These are phyloP conservation scores for Diachasmimorpha longicaudata DNA, from an alignment of 1,140 invertebrate genomes.

Conservation along the genomic window DNA sequence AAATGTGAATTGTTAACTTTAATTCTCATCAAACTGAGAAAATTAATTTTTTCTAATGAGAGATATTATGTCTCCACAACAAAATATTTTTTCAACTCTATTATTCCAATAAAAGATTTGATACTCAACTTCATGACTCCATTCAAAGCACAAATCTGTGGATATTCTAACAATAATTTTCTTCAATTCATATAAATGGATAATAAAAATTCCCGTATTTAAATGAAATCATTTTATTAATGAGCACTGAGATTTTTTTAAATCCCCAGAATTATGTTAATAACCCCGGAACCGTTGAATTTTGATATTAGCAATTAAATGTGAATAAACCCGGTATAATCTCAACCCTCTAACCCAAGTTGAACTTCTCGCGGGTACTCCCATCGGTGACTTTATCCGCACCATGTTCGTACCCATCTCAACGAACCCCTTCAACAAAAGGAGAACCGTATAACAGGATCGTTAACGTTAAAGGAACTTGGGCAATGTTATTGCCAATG, in stretches of 20 bases:
- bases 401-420: neutral
- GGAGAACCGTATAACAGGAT: slow-evolving; percentile 56
- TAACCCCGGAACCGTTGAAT: neutral
- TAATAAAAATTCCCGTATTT: too few relatives aligned
- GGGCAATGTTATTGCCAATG: slow-evolving; percentile 61
- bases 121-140: too few relatives aligned
- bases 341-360: neutral
- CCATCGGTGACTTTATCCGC: slow-evolving; percentile 13
- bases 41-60: too few relatives aligned
- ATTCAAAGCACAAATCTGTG: too few relatives aligned
- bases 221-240: too few relatives aligned
- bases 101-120: too few relatives aligned
- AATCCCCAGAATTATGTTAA: too few relatives aligned
- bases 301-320: neutral
- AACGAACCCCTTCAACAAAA: slow-evolving; percentile 33
- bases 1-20: too few relatives aligned
- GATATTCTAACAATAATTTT: too few relatives aligned
- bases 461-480: slow-evolving; percentile 63
- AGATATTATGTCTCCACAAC: neutral
- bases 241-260: too few relatives aligned
- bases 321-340: neutral
- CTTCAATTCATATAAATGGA: too few relatives aligned
- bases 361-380: neutral
- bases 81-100: too few relatives aligned
- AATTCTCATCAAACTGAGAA: neutral